These are phyloP conservation scores for Mandrillus leucophaeus DNA, from an alignment of 2,113 vertebrate genomes.

Conservation along the genomic window DNA sequence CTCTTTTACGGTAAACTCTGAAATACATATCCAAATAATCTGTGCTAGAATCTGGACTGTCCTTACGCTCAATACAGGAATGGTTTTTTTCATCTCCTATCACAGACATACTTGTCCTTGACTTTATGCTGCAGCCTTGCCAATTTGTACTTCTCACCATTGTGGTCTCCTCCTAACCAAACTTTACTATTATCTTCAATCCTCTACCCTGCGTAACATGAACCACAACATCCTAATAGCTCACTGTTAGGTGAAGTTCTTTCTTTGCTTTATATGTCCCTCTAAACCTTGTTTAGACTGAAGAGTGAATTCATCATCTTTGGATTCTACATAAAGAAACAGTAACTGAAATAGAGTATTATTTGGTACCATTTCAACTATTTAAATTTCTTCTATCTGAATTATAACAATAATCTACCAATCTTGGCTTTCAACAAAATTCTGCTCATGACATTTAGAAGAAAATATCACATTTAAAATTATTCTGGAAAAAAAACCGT, in stretches of 20 bases:
- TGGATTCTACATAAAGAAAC: not conserved
- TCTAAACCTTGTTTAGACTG: not conserved
- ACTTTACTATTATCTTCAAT: not conserved
- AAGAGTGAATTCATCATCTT: conserved; percentile 27
- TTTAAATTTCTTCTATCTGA: conserved; percentile 17
- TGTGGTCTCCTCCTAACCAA: not conserved
- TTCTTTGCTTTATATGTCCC: not conserved
- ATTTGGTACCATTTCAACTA: not conserved
- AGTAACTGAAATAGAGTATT: not conserved
- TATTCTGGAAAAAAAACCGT: not conserved
- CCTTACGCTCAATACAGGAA: not conserved
- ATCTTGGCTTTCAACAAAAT: conserved; percentile 40
- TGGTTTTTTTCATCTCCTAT: not conserved
- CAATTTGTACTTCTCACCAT: not conserved
- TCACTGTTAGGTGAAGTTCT: conserved; percentile 2
- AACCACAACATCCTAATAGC: not conserved
- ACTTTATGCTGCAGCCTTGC: not conserved
- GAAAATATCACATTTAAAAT: conserved; percentile 1
- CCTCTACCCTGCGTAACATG: not conserved
- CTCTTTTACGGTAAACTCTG: conserved; percentile 22
- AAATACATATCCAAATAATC: conserved; percentile 10
- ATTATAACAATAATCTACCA: not conserved
- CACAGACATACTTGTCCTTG: not conserved
- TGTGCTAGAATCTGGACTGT: not conserved
- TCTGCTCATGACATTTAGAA: not conserved